Evolutionary conservation across 2,113 vertebrate species (phyloP).

Genomic region (Rhea pennata): DNA sequence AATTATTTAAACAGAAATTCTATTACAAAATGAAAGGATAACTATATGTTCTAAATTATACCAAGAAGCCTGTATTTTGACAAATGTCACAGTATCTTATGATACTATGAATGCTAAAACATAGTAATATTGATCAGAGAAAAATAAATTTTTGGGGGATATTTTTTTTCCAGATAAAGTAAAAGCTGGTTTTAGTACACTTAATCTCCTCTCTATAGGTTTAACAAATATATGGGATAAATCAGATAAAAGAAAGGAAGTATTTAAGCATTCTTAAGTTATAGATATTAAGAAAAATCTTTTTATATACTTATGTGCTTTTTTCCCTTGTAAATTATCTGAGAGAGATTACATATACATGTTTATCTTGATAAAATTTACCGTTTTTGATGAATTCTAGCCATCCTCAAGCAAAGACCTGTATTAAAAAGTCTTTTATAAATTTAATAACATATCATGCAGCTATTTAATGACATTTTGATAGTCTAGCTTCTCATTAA

Average conservation of each 20-base stretch:
- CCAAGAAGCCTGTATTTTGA: slow-evolving; percentile 8
- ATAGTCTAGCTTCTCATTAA: slow-evolving; percentile 45
- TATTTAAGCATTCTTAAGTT: not conserved
- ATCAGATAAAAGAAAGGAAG: not conserved
- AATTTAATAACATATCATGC: slow-evolving; percentile 59
- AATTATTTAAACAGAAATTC: not conserved
- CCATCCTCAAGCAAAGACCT: slow-evolving; percentile 13
- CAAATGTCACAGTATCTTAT: not conserved
- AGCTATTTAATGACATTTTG: slow-evolving; percentile 47
- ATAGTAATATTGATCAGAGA: not conserved
- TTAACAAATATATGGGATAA: slow-evolving; percentile 22
- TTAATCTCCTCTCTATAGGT: not conserved
- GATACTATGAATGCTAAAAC: not conserved
- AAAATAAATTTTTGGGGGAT: not conserved
- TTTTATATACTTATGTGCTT: not conserved
- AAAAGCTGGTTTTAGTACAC: not conserved
- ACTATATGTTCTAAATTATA: not conserved
- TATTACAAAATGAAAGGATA: not conserved
- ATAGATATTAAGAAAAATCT: not conserved
- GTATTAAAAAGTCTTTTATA: slow-evolving; percentile 61
- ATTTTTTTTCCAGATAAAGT: not conserved
- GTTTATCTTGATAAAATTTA: slow-evolving; percentile 35
- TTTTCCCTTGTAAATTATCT: not conserved
- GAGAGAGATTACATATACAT: not conserved
- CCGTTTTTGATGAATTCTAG: slow-evolving; percentile 26